Base-by-base conservation (phyloP, 1,140 invertebrate species). In the Lepidurus arcticus region DNA sequence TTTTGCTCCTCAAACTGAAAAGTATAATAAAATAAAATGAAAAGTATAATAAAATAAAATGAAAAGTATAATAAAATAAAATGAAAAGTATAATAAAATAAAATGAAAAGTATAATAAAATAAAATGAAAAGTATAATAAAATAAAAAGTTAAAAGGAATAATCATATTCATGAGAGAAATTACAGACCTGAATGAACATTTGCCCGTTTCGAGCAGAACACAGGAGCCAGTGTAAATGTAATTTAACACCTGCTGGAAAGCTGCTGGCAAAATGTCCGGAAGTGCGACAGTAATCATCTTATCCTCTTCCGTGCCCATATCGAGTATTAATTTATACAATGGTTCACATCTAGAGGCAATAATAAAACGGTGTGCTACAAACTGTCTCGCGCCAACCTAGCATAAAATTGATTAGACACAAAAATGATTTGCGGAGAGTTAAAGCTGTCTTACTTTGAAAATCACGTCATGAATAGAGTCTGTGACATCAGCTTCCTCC, bases 311-410 rank as follows among this genome's bases (percentile, higher is more conserved):
- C 8, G 75, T 77, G 9, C 80, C 78, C 75, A 73, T 16, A 42
- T 80, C 78, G 45, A 78, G 75, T 76, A 80, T 75, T 78, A 84
- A 21, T 80, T 83, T 85, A 78, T 85, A 84, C 80, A 90, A 88
- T 81, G 86, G 87, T 65, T 87, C 83, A 81, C 90, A 91, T 78
- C 88, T 86, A 2, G 87, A 86, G 1, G 91, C 89, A 73, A 94
- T 82, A 80, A 95, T 90, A 82, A 89, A 92, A 78, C 88, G 88
- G 84, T 94, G 93, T 2, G 89, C 89, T 34, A 88, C 85, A 83
- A 88, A 90, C 3, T 82, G 78, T 81, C 84, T 83, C 79, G 84
- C 83, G 24, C 87, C 87, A 74, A 90, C 86, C 86, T 87, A 80
- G 78, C 24, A 77, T 26, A 74, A 4, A 73, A 73, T 76, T 76